These are phyloP conservation scores for Bothrops alternatus DNA, from an alignment of 2,797 vertebrate genomes.

Conservation along the genomic window DNA sequence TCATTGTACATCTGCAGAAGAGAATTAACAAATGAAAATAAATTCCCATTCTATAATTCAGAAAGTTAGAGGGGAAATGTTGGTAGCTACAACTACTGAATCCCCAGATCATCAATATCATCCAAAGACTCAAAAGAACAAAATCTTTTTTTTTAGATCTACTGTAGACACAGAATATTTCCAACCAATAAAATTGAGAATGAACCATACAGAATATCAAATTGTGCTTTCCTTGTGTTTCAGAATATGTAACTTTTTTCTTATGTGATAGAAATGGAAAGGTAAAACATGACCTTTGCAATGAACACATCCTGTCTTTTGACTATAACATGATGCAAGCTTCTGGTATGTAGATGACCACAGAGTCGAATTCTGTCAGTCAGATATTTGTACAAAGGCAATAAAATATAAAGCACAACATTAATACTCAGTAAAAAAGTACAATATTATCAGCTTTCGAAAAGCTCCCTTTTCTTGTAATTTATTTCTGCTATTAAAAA, in stretches of 20 bases:
- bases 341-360: neutral
- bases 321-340: neutral
- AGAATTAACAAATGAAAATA: slow-evolving; percentile 4
- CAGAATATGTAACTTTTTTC: neutral
- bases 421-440: neutral
- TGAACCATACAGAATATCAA: neutral
- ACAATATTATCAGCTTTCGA: neutral
- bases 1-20: slow-evolving; percentile 83
- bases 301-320: neutral
- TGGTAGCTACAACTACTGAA: neutral
- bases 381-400: neutral
- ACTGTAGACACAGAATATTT: neutral
- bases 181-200: neutral
- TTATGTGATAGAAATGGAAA: neutral
- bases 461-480: neutral
- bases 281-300: neutral
- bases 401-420: neutral
- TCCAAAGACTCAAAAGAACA: neutral
- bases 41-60: neutral
- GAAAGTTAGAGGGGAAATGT: neutral
- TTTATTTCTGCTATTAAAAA: neutral
- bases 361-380: too few species aligned
- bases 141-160: neutral
- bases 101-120: neutral
- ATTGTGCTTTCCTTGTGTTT: neutral